Evolutionary conservation across 2,113 vertebrate species (phyloP), one percentile per base, ranked within the genome.

Genomic region (Verasper variegatus): DNA sequence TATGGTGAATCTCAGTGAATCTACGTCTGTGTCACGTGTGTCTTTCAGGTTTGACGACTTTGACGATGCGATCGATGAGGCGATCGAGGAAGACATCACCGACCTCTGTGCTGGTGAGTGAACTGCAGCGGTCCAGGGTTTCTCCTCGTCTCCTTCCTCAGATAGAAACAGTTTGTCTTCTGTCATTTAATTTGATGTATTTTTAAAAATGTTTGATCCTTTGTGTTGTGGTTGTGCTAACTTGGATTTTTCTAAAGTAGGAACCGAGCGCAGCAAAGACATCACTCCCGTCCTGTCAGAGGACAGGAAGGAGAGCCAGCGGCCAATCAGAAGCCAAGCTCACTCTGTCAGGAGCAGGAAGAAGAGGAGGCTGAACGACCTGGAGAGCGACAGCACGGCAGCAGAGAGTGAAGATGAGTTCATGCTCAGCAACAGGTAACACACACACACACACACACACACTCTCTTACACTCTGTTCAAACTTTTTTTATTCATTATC

Each of bases 51-150:
- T 99, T 93, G 98, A 99, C 90, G 98, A 99, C 82, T 99, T 99
- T 85, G 98, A 99, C 56, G 98, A 99, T 71, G 98, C 98, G 63
- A 99, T 99, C 23, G 97, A 99, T 76, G 98, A 99, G 84, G 98
- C 98, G 5, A 99, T 99, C 74, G 97, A 99, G 89, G 97, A 99
- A 68, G 98, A 99, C 74, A 92, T 97, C 80, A 95, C 96, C 71
- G 97, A 98, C 69, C 93, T 95, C 23, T 96, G 97, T 69, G 94
- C 93, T 78, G 96, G 95, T 95, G 95, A 97, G 97, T 10, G 18
- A 52, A 4, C 42, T 3, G 42, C 12, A 45, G 42, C 12, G 3
- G 0, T 14, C 35, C 1, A 9, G 8, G 35, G 35, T 35, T 35
- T 35, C 35, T 35, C 45, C 3, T 49, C 14, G 17, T n/a, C 6